Percentiles rank a stretch among this genome's conserved stretches.
Evolutionary conservation across 2,113 vertebrate genomes (phyloP).

Genomic region (Cynoglossus semilaevis): DNA sequence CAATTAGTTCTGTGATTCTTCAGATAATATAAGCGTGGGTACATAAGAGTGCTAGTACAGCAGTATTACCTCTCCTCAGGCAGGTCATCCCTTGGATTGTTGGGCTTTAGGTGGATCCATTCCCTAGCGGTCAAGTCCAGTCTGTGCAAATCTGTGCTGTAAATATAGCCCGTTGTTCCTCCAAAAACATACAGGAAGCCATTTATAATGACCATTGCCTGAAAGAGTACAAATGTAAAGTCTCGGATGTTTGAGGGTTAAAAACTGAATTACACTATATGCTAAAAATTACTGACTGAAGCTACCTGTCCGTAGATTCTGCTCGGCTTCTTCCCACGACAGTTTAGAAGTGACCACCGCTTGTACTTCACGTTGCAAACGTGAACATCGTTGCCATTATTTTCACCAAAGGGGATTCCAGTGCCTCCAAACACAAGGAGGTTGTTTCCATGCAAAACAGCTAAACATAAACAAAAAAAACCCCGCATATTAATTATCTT

Average conservation of each 20-base stretch:
- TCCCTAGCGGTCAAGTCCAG: slow-evolving; percentile 93
- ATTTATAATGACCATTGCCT: slow-evolving; percentile 99
- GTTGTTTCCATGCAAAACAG: slow-evolving; percentile 95
- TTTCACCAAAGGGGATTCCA: slow-evolving; percentile 95
- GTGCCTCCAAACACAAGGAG: slow-evolving; percentile 96
- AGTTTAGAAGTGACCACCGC: slow-evolving; percentile 93
- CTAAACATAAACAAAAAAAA: slow-evolving; percentile 73
- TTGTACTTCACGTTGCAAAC: slow-evolving; percentile 98
- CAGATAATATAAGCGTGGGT: not conserved
- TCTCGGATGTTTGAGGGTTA: not conserved
- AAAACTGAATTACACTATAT: no score
- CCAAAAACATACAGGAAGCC: slow-evolving; percentile 96
- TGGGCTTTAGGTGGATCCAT: slow-evolving; percentile 95
- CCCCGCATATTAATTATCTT: not conserved
- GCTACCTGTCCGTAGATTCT: slow-evolving; percentile 95
- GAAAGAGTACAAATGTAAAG: slow-evolving; percentile 7
- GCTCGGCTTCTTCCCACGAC: slow-evolving; percentile 94
- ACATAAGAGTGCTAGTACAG: not conserved
- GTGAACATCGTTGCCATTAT: slow-evolving; percentile 94
- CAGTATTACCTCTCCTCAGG: slow-evolving; percentile 88
- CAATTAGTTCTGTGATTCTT: not conserved
- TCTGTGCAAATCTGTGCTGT: slow-evolving; percentile 95
- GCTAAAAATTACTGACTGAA: not conserved
- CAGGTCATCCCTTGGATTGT: slow-evolving; percentile 90
- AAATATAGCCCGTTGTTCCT: slow-evolving; percentile 95